These are phyloP conservation scores for Poeciliopsis occidentalis DNA, from an alignment of 2,113 vertebrate genomes.

Conservation along the genomic window DNA sequence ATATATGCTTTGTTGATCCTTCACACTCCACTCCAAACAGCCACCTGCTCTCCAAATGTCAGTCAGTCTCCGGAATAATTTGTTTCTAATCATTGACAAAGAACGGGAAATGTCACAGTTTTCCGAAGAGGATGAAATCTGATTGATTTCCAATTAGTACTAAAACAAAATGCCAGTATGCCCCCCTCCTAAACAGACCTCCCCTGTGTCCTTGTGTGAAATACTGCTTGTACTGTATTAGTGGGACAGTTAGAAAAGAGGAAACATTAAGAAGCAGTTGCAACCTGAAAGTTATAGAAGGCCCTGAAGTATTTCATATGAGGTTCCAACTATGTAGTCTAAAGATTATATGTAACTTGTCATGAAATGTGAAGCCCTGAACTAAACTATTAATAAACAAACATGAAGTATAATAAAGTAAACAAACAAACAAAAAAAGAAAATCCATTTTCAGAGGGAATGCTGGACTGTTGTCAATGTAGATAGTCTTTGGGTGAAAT, in stretches of 20 bases:
- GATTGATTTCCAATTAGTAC: slow-evolving; percentile 70
- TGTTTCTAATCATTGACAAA: slow-evolving; percentile 66
- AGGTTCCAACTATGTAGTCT: background rate
- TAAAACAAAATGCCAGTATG: slow-evolving; percentile 39
- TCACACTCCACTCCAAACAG: slow-evolving; percentile 55
- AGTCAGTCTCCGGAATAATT: slow-evolving; percentile 64
- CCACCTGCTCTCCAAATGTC: slow-evolving; percentile 63
- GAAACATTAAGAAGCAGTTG: slow-evolving; percentile 15
- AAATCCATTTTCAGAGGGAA: background rate
- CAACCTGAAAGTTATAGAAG: slow-evolving; percentile 20
- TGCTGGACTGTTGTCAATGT: background rate
- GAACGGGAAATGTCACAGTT: slow-evolving; percentile 63
- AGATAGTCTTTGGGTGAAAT: background rate
- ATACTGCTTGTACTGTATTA: background rate
- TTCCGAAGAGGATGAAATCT: slow-evolving; percentile 49
- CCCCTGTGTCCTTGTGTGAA: background rate
- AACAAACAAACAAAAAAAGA: background rate
- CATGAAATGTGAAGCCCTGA: slow-evolving; percentile 26
- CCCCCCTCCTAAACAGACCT: too few species aligned
- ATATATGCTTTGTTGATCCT: slow-evolving; percentile 61
- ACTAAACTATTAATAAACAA: slow-evolving; percentile 21
- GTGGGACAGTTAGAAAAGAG: slow-evolving; percentile 45
- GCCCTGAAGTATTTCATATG: slow-evolving; percentile 6
- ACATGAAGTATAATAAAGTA: background rate
- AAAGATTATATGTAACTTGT: slow-evolving; percentile 13